Base-by-base conservation (phyloP, 30 jellyfish, hydroid and myxozoan genomes). In the Pelagia noctiluca region DNA sequence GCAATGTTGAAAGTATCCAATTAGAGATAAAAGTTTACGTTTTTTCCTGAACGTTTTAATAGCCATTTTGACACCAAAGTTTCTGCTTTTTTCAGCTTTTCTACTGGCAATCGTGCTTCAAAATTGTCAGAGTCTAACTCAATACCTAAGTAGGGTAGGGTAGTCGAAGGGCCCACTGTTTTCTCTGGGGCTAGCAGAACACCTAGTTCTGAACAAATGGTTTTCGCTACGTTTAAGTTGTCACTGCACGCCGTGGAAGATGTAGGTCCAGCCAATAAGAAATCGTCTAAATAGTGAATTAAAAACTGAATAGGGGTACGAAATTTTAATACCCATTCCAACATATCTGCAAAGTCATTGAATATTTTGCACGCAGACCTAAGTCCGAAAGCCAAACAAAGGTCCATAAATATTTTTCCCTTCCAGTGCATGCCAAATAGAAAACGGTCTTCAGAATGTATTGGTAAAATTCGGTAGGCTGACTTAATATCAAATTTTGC, bases 271-370 rank as follows among this genome's bases (percentile, higher is more conserved):
- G 83, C 57, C 26, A 83, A 35, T 1, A 83, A 38, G 35, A 50
- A 83, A 71, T 73, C 90, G 35, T 83, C 92, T 1, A 82, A 66
- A 49, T 87, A 82, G 36, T 82, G 92, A 23, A 63, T 42, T n/a
- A n/a, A n/a, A n/a, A n/a, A n/a, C n/a, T n/a, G n/a, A n/a, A n/a
- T n/a, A n/a, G n/a, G n/a, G n/a, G n/a, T n/a, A n/a, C n/a, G n/a
- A n/a, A n/a, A n/a, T n/a, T n/a, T n/a, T n/a, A n/a, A n/a, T n/a
- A n/a, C n/a, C n/a, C n/a, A n/a, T n/a, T n/a, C n/a, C n/a, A n/a
- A n/a, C n/a, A n/a, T n/a, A n/a, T n/a, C n/a, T n/a, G n/a, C n/a
- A n/a, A n/a, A n/a, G n/a, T n/a, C n/a, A n/a, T n/a, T n/a, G n/a
- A n/a, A n/a, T n/a, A n/a, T n/a, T n/a, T n/a, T n/a, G n/a, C n/a